phyloP scores from a whole-genome alignment of 2,888 invertebrate genomes.

The Apeira syringaria region DNA sequence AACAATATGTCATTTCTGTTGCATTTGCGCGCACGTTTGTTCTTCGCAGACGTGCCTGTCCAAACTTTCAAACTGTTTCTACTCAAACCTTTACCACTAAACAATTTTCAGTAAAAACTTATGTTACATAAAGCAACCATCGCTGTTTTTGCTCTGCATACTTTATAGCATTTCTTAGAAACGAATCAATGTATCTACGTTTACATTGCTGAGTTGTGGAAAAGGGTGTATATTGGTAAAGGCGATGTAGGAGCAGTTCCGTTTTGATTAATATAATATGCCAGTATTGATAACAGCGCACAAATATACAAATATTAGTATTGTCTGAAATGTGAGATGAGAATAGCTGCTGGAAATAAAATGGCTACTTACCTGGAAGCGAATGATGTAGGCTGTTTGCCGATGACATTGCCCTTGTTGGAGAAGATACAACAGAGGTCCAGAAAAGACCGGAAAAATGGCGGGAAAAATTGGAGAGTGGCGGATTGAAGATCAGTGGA shows the following conservation, averaged over 20 bases:
- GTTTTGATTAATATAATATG: slow-evolving; percentile 16
- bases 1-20: slow-evolving; percentile 8
- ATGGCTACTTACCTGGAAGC: not conserved
- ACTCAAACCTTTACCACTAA: not conserved
- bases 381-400: too few relatives aligned
- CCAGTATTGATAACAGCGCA: slow-evolving; percentile 2
- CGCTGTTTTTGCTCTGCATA: not conserved
- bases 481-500: too few relatives aligned
- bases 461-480: too few relatives aligned
- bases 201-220: not conserved
- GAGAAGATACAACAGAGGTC: too few relatives aligned
- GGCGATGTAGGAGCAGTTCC: slow-evolving; percentile 13
- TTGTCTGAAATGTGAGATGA: not conserved
- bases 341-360: not conserved
- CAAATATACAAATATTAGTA: not conserved
- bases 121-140: not conserved
- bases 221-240: not conserved
- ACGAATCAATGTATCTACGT: not conserved
- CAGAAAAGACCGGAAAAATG: too few relatives aligned
- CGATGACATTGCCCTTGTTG: too few relatives aligned
- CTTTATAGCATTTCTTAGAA: not conserved
- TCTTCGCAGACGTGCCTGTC: slow-evolving; percentile 9
- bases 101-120: not conserved
- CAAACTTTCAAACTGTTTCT: slow-evolving; percentile 2
- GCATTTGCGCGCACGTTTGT: slow-evolving; percentile 8